A percentile compares a stretch with the other conserved stretches of the same genome.
These are phyloP conservation scores for Dysidea cf. avara DNA, from an alignment of 37 sponge, comb jelly and placozoan species.

Conservation along the genomic window DNA sequence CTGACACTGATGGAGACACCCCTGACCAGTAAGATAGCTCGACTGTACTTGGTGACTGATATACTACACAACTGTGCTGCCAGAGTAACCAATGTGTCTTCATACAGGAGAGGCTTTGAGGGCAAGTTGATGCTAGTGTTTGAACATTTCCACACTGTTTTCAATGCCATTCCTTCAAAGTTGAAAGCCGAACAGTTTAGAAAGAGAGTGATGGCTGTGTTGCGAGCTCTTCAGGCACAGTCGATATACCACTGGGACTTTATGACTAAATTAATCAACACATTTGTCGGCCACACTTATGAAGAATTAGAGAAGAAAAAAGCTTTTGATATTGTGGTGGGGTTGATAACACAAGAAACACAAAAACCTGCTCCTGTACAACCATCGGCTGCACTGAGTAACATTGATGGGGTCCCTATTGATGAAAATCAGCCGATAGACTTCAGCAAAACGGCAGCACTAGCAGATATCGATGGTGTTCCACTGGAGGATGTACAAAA, in stretches of 20 bases:
- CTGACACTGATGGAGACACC: conserved; percentile 87
- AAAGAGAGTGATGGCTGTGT: conserved; percentile 62
- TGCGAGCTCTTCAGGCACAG: conserved; percentile 80
- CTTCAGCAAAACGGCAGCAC: conserved; percentile 41
- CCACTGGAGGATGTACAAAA: conserved; percentile 24
- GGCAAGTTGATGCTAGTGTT: conserved; percentile 35
- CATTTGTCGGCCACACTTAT: conserved; percentile 73
- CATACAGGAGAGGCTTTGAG: conserved; percentile 82
- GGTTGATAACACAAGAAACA: conserved; percentile 37
- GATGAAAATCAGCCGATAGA: conserved; percentile 58
- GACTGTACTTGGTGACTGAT: conserved; percentile 89
- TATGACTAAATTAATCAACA: conserved; percentile 67
- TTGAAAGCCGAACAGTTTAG: conserved; percentile 80
- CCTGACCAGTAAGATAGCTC: conserved; percentile 76
- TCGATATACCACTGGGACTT: conserved; percentile 80
- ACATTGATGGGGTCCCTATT: conserved; percentile 57
- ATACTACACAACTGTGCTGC: conserved; percentile 87
- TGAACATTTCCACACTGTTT: conserved; percentile 65
- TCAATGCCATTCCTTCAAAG: conserved; percentile 47
- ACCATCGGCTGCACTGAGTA: background rate
- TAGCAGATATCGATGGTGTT: conserved; percentile 36
- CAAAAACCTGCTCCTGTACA: background rate
- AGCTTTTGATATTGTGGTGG: conserved; percentile 83
- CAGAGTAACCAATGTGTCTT: conserved; percentile 52
- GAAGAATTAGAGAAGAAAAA: conserved; percentile 83